A percentile compares a stretch with the other conserved stretches of the same genome.
phyloP scores from a whole-genome alignment of 2,113 vertebrate genomes.

The Noturus placidus region DNA sequence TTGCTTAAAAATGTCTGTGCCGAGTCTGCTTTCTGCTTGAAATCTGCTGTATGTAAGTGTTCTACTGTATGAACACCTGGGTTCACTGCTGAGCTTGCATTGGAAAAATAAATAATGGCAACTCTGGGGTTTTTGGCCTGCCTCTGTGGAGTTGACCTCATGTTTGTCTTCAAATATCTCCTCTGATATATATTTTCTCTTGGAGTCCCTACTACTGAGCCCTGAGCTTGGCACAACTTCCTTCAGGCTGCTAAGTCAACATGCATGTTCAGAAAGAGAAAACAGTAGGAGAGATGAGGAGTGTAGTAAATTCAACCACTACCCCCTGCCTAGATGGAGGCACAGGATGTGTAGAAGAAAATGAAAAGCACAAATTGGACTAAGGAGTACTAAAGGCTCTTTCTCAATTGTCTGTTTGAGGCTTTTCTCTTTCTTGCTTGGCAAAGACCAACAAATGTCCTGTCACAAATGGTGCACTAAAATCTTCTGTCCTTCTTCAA shows the following conservation, averaged over 20 bases:
- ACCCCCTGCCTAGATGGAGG: background rate
- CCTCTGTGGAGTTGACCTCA: slow-evolving; percentile 46
- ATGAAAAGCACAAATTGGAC: slow-evolving; percentile 22
- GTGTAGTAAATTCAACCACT: slow-evolving; percentile 10
- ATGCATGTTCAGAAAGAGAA: slow-evolving; percentile 29
- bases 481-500: background rate
- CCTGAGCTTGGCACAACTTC: slow-evolving; percentile 21
- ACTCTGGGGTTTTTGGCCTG: slow-evolving; percentile 30
- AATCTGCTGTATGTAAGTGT: slow-evolving; percentile 19
- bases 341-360: slow-evolving; percentile 33
- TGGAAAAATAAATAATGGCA: slow-evolving; percentile 49
- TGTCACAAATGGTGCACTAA: slow-evolving; percentile 25
- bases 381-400: slow-evolving; percentile 1
- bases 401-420: background rate
- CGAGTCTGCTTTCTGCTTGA: slow-evolving; percentile 1
- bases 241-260: slow-evolving; percentile 32
- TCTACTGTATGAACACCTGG: slow-evolving; percentile 44
- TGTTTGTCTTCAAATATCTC: slow-evolving; percentile 50
- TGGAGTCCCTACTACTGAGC: slow-evolving; percentile 25
- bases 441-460: slow-evolving; percentile 49
- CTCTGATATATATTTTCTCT: slow-evolving; percentile 46
- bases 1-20: slow-evolving; percentile 28
- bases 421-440: slow-evolving; percentile 9
- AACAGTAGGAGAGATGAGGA: slow-evolving; percentile 8
- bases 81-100: slow-evolving; percentile 21